Conservation (phyloP, 2,888 invertebrate species). For the Ornithoptera priamus region DNA sequence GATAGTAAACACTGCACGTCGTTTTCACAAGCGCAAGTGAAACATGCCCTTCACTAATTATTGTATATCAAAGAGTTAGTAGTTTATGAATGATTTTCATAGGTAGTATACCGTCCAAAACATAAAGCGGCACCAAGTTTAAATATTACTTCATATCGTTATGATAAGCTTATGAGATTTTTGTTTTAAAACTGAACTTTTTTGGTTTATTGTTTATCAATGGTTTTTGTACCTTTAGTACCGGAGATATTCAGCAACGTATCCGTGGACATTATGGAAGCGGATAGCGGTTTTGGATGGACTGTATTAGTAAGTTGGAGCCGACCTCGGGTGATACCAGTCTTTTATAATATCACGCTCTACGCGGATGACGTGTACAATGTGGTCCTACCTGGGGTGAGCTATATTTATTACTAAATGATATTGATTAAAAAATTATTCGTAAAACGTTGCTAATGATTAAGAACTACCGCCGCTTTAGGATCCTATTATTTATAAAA, state of each 20-base stretch:
- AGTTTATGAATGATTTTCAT: too few species aligned
- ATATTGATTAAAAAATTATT: too few species aligned
- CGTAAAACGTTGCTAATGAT: too few species aligned
- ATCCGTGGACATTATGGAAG: slow-evolving; percentile 35
- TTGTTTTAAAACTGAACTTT: not conserved
- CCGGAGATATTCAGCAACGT: slow-evolving; percentile 43
- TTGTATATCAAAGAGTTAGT: too few species aligned
- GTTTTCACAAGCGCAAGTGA: too few species aligned
- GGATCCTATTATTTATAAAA: too few species aligned
- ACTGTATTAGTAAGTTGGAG: slow-evolving; percentile 52
- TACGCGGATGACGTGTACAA: slow-evolving; percentile 32
- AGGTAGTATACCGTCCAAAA: not conserved
- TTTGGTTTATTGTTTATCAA: not conserved
- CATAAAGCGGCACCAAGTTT: not conserved
- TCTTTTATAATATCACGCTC: slow-evolving; percentile 51
- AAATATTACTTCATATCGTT: not conserved
- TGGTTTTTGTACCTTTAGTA: slow-evolving; percentile 30
- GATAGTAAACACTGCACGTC: not conserved
- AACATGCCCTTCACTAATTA: too few species aligned
- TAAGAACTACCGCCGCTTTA: too few species aligned
- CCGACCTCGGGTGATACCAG: slow-evolving; percentile 39
- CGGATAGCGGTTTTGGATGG: slow-evolving; percentile 41
- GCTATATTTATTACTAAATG: slow-evolving; percentile 28
- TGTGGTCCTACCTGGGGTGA: slow-evolving; percentile 48
- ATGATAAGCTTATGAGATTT: not conserved